Conservation (phyloP, 2,888 invertebrate species). For the Cosmopolites sordidus region DNA sequence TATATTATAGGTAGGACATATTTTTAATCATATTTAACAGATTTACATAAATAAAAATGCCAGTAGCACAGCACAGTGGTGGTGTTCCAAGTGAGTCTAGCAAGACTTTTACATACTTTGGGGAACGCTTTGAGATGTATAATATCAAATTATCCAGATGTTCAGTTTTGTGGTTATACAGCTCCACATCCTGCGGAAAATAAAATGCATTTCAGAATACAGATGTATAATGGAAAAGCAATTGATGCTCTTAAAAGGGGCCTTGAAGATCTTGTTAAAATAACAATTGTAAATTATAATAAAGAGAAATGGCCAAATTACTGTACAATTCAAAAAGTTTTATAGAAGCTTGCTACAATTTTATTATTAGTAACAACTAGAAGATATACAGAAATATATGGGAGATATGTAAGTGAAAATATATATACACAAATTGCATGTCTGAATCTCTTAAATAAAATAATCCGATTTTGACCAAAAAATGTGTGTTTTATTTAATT, state of each 20-base stretch:
- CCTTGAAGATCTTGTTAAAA: conserved; percentile 70
- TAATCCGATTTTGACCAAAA: too few species aligned
- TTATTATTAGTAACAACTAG: too few species aligned
- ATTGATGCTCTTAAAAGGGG: conserved; percentile 75
- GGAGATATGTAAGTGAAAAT: too few species aligned
- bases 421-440: too few species aligned
- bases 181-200: conserved; percentile 92
- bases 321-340: too few species aligned
- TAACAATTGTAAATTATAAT: conserved; percentile 70
- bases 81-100: conserved; percentile 67
- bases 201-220: conserved; percentile 88
- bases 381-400: too few species aligned
- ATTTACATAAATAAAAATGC: conserved; percentile 17
- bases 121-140: conserved; percentile 90
- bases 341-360: too few species aligned
- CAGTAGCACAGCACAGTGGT: conserved; percentile 52
- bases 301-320: too few species aligned
- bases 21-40: too few species aligned
- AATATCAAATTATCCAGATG: conserved; percentile 82
- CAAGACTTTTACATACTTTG: conserved; percentile 86
- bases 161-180: conserved; percentile 91
- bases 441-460: too few species aligned
- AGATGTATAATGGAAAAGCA: conserved; percentile 69
- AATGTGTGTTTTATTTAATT: too few species aligned
- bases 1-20: neutral